Conservation (phyloP, 2,888 invertebrate genomes). For the Aphidoletes aphidimyza region DNA sequence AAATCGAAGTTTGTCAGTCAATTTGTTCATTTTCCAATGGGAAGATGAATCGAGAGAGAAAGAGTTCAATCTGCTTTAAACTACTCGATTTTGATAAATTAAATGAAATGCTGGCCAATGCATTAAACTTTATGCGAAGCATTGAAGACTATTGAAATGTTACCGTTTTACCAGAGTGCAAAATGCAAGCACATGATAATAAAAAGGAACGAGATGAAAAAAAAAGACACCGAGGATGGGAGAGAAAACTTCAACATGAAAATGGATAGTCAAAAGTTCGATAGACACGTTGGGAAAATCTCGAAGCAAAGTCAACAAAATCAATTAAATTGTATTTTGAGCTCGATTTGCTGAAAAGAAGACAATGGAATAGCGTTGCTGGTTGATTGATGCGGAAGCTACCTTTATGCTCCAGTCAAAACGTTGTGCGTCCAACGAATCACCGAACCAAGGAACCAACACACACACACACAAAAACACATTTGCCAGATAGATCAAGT, state of each 20-base stretch:
- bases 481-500: neutral
- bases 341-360: neutral
- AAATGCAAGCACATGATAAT: no score
- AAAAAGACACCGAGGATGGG: neutral
- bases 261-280: constrained; percentile 11
- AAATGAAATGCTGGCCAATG: neutral
- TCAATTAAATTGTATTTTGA: constrained; percentile 33
- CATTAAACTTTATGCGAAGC: constrained; percentile 14
- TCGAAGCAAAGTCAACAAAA: constrained; percentile 34
- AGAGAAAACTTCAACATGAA: neutral
- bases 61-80: neutral
- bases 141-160: neutral
- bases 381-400: neutral
- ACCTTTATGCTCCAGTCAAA: no score
- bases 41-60: neutral
- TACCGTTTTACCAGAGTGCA: neutral
- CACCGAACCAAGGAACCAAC: no score
- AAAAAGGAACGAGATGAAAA: no score
- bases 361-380: neutral
- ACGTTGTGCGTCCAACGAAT: no score
- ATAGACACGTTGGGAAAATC: neutral
- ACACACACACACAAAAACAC: neutral
- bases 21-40: constrained; percentile 19
- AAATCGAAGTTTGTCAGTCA: neutral
- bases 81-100: constrained; percentile 28